Evolutionary conservation across 2,888 invertebrate species (phyloP).

Genomic region (Drosophila buzzatii): DNA sequence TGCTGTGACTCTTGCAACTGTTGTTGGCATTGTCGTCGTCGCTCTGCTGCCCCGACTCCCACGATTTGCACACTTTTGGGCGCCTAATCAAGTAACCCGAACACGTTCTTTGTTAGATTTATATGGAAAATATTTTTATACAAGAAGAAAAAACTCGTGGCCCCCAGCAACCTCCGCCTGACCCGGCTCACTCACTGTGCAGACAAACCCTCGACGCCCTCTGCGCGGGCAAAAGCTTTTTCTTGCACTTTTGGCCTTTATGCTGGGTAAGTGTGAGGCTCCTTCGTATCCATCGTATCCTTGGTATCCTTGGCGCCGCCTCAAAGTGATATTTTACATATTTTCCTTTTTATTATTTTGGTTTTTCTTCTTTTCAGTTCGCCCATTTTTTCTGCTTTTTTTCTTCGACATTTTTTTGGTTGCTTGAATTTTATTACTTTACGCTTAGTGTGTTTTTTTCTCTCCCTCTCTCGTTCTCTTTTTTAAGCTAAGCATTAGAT

Average conservation of each 20-base stretch:
- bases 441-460: constrained; percentile 72
- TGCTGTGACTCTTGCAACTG: constrained; percentile 27
- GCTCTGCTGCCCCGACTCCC: constrained; percentile 19
- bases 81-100: constrained; percentile 80
- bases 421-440: constrained; percentile 80
- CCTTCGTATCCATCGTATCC: constrained; percentile 34
- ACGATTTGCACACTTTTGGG: constrained; percentile 58
- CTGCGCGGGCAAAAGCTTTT: constrained; percentile 60
- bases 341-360: constrained; percentile 47
- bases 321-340: constrained; percentile 80
- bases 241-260: constrained; percentile 65
- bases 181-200: neutral
- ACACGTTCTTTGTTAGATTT: constrained; percentile 83
- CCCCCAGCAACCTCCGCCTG: constrained; percentile 14
- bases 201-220: constrained; percentile 26
- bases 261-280: constrained; percentile 44
- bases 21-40: constrained; percentile 40
- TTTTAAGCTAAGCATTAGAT: constrained; percentile 4
- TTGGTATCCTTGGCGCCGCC: constrained; percentile 39
- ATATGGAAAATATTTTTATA: constrained; percentile 82
- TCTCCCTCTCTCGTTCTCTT: constrained; percentile 4
- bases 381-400: constrained; percentile 39
- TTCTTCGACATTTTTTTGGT: constrained; percentile 70
- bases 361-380: constrained; percentile 30
- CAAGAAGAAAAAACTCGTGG: constrained; percentile 54